A percentile compares a stretch with the other conserved stretches of the same genome.
phyloP scores from a whole-genome alignment of 2,797 vertebrate species.

The Chloroceryle inda region DNA sequence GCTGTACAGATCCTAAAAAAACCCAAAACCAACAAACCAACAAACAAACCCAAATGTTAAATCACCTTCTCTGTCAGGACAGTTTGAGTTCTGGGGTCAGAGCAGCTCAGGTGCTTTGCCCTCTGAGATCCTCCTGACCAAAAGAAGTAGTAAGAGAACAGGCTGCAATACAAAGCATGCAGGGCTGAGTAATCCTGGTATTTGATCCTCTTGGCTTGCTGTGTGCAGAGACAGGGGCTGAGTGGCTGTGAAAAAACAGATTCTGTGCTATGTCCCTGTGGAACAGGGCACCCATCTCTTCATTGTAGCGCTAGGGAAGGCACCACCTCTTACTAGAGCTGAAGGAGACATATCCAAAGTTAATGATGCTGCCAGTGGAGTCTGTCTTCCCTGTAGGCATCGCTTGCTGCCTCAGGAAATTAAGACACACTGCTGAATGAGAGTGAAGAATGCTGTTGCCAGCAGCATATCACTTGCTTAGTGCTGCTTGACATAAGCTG shows the following conservation, averaged over 20 bases:
- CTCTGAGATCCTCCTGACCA: background rate
- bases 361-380: background rate
- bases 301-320: background rate
- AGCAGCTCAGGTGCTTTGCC: background rate
- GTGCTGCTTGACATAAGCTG: background rate
- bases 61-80: background rate
- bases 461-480: background rate
- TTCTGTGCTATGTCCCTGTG: background rate
- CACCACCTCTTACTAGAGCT: background rate
- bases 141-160: background rate
- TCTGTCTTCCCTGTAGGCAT: background rate
- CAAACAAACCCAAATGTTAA: background rate
- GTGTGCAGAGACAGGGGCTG: fast-evolving
- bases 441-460: background rate
- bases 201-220: background rate
- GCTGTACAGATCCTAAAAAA: background rate
- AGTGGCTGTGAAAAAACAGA: fast-evolving
- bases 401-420: background rate
- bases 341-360: background rate
- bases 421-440: background rate
- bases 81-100: background rate
- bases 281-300: background rate
- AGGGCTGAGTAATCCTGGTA: background rate
- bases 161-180: fast-evolving
- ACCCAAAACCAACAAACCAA: too few species aligned